These are phyloP conservation scores for Atrina japonica DNA, from an alignment of 2,888 invertebrate genomes.

Conservation along the genomic window DNA sequence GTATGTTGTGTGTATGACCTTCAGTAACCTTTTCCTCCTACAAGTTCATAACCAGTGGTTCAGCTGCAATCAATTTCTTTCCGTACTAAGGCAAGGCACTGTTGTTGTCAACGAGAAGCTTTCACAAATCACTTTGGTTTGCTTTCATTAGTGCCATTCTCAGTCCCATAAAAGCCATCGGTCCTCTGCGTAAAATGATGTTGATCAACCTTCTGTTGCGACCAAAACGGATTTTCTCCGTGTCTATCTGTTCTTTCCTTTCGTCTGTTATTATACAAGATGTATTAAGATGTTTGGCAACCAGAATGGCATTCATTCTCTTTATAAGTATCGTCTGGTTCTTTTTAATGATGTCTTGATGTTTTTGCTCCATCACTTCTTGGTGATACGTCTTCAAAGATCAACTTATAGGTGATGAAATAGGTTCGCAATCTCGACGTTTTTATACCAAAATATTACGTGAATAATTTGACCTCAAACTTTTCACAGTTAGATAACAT, in stretches of 20 bases:
- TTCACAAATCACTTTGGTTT: neutral
- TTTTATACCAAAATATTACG: neutral
- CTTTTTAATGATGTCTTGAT: no score
- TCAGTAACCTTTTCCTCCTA: conserved; percentile 1
- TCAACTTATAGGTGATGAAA: neutral
- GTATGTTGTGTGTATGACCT: neutral
- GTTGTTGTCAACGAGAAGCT: conserved; percentile 2
- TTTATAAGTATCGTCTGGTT: conserved; percentile 4
- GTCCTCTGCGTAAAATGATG: conserved; percentile 4
- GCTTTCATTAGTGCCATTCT: conserved; percentile 15
- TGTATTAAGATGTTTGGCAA: neutral
- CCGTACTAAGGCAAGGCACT: conserved; percentile 3
- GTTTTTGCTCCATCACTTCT: conserved; percentile 11
- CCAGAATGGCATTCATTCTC: neutral
- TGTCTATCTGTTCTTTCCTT: conserved; percentile 5
- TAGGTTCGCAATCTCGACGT: neutral
- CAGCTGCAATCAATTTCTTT: conserved; percentile 9
- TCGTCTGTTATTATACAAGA: no score
- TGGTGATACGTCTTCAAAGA: neutral
- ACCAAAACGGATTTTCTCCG: neutral
- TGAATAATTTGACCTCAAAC: neutral
- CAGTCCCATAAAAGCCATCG: conserved; percentile 3
- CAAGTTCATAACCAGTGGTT: conserved; percentile 1
- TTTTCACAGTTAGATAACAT: no score
- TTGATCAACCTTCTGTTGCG: neutral